A percentile compares a stretch with the other conserved stretches of the same genome.
These are phyloP conservation scores for Chloroclysta siterata DNA, from an alignment of 2,888 invertebrate species.

Conservation along the genomic window DNA sequence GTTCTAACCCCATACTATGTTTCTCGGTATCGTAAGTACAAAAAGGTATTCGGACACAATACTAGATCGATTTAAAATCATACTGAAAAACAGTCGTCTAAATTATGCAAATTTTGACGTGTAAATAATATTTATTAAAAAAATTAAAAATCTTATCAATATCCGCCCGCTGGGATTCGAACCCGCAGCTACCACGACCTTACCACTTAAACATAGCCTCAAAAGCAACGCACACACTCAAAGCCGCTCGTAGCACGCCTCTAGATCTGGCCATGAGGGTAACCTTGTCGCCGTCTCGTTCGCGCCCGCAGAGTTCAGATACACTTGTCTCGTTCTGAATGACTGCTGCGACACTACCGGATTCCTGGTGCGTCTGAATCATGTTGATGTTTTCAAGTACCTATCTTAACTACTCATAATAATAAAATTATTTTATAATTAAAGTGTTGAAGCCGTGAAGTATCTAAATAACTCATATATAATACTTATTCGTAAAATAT, in stretches of 20 bases:
- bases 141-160: not conserved
- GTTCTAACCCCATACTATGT: too few species aligned
- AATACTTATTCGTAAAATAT: too few species aligned
- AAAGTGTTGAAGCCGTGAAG: slow-evolving; percentile 1
- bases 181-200: slow-evolving; percentile 24
- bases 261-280: slow-evolving; percentile 69
- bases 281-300: slow-evolving; percentile 75
- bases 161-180: slow-evolving; percentile 7
- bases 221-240: slow-evolving; percentile 38
- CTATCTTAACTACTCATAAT: not conserved
- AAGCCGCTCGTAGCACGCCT: slow-evolving; percentile 44
- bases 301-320: slow-evolving; percentile 43
- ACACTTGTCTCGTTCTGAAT: slow-evolving; percentile 58
- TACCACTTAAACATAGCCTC: slow-evolving; percentile 21
- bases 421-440: not conserved
- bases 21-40: too few species aligned
- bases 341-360: slow-evolving; percentile 70
- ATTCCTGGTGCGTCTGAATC: slow-evolving; percentile 56
- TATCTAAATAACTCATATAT: slow-evolving; percentile 37
- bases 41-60: too few species aligned
- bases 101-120: not conserved
- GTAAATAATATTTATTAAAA: not conserved
- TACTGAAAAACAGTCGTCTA: not conserved
- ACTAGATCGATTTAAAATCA: too few species aligned
- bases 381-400: slow-evolving; percentile 17